Conservation (phyloP, 2,113 vertebrate genomes). For the Apteryx mantelli region DNA sequence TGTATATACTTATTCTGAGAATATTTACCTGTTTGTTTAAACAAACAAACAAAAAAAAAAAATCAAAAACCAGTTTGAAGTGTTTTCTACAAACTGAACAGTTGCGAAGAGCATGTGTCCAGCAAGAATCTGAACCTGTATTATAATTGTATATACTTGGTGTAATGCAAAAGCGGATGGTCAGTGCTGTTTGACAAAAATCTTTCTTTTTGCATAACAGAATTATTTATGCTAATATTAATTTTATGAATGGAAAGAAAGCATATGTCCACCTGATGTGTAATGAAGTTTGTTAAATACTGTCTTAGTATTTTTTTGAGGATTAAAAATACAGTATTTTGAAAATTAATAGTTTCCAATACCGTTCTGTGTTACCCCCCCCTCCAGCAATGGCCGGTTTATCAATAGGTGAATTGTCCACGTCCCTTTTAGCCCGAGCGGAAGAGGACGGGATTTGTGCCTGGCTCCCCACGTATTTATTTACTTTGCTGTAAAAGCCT, state of each 20-base stretch:
- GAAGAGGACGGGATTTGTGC: accelerated
- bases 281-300: constrained; percentile 5
- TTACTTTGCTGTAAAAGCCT: accelerated
- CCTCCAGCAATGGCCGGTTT: background rate
- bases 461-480: background rate
- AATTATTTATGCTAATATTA: constrained; percentile 78
- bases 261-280: background rate
- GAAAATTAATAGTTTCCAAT: background rate
- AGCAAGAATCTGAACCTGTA: background rate
- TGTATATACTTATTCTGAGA: constrained; percentile 59
- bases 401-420: accelerated
- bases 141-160: constrained; percentile 37
- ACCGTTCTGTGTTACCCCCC: background rate
- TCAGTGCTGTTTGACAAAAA: constrained; percentile 4
- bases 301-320: constrained; percentile 48
- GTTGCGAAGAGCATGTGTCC: background rate
- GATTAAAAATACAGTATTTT: constrained; percentile 54
- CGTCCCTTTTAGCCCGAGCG: accelerated
- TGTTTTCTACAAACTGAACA: background rate
- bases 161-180: background rate
- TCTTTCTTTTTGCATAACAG: constrained; percentile 33
- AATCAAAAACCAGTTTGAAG: background rate
- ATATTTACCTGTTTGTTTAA: background rate
- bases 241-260: constrained; percentile 56
- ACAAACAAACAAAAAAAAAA: background rate